Conservation (phyloP, 2,113 vertebrate species). For the Prinia subflava region DNA sequence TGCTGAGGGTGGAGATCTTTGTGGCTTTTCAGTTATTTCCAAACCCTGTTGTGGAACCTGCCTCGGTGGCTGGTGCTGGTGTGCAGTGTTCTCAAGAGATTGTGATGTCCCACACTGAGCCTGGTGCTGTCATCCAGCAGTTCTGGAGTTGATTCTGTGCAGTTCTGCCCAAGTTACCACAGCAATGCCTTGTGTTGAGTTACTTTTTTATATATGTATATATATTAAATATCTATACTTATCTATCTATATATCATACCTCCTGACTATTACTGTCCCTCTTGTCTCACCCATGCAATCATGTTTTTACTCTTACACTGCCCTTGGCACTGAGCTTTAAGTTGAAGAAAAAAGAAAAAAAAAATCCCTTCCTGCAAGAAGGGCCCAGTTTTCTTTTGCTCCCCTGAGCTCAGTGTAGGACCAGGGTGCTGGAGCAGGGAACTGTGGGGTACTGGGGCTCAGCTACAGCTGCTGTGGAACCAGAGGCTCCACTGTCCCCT, state of each 20-base stretch:
- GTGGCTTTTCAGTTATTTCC: constrained; percentile 48
- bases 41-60: not conserved
- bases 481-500: not conserved
- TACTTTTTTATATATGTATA: not conserved
- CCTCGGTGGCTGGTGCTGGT: not conserved
- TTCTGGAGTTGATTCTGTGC: not conserved
- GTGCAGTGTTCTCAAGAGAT: not conserved
- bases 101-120: not conserved
- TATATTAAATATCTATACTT: not conserved
- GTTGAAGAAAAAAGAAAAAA: too few species aligned
- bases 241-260: not conserved
- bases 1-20: not conserved
- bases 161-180: not conserved
- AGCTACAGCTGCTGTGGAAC: not conserved
- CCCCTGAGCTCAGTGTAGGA: not conserved
- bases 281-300: not conserved
- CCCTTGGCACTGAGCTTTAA: not conserved
- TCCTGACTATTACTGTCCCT: not conserved
- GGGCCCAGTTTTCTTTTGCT: not conserved
- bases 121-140: not conserved
- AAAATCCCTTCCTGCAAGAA: not conserved
- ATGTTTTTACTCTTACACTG: not conserved
- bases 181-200: not conserved
- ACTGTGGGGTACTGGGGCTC: not conserved
- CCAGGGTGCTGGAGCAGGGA: not conserved